Evolutionary conservation across 2,113 vertebrate species (phyloP).

Genomic region (Urocolius indicus): DNA sequence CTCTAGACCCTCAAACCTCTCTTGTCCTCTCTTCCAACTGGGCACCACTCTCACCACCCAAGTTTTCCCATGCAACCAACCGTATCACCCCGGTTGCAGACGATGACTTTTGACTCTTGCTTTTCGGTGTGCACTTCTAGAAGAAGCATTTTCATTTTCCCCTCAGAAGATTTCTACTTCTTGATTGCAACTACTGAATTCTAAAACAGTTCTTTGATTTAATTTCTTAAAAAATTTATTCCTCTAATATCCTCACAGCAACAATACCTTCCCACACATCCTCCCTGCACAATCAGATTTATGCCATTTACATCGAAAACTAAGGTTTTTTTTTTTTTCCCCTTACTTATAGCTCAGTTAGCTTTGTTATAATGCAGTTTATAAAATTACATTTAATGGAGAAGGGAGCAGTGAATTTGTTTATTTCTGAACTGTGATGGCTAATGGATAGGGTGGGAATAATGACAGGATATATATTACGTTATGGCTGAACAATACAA

Average conservation of each 20-base stretch:
- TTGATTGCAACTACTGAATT: constrained; percentile 35
- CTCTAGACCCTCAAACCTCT: not conserved
- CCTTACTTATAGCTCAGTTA: constrained; percentile 53
- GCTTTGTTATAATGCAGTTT: constrained; percentile 62
- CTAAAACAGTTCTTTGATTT: constrained; percentile 54
- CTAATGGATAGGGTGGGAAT: constrained; percentile 68
- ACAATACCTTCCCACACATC: constrained; percentile 66
- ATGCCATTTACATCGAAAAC: constrained; percentile 60
- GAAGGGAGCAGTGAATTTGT: constrained; percentile 60
- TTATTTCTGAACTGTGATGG: constrained; percentile 67
- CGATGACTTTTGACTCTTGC: not conserved
- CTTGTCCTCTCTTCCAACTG: not conserved
- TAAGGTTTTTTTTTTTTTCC: constrained; percentile 52
- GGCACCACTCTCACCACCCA: not conserved
- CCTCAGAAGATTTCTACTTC: not conserved
- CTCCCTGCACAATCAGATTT: constrained; percentile 52
- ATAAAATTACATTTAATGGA: constrained; percentile 69
- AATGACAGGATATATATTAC: constrained; percentile 59
- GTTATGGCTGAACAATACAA: constrained; percentile 49
- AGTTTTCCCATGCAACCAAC: rapidly evolving
- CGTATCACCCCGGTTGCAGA: not conserved
- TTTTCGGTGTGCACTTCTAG: not conserved
- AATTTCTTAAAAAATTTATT: constrained; percentile 6
- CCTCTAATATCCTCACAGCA: constrained; percentile 51
- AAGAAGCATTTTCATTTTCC: not conserved